Percentiles rank a stretch among this genome's conserved stretches.
Conservation (phyloP, 2,797 vertebrate species). For the Cottoperca gobio region DNA sequence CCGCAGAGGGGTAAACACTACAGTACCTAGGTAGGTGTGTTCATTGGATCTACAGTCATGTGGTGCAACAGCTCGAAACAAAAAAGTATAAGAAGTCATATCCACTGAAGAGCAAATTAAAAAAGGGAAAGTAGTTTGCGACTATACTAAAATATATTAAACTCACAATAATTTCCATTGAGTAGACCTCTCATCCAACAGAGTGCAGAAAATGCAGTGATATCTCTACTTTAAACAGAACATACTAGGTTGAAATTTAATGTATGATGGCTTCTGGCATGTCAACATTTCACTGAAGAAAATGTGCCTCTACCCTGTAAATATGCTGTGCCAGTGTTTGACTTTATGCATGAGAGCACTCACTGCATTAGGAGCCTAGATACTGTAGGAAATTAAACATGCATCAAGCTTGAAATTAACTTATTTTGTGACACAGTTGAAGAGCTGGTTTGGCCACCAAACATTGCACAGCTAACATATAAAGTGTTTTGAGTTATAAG, state of each 20-base stretch:
- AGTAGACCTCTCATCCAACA: neutral
- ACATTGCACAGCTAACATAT: neutral
- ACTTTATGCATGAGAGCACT: neutral
- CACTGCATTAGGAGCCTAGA: neutral
- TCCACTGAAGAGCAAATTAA: neutral
- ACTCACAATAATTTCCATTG: neutral
- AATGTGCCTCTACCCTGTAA: rapidly evolving
- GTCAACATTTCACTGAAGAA: neutral
- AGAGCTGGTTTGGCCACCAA: neutral
- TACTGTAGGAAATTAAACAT: neutral
- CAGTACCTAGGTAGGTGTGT: slow-evolving; percentile 51
- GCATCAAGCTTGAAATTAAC: neutral
- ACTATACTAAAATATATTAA: neutral
- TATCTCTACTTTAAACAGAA: neutral
- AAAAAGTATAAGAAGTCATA: neutral
- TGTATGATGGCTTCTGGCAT: neutral
- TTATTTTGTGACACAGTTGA: neutral
- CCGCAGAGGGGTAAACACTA: slow-evolving; percentile 75
- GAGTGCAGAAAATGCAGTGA: neutral
- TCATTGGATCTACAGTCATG: slow-evolving; percentile 29
- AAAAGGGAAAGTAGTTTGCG: neutral
- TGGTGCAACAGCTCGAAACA: neutral
- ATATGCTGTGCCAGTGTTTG: neutral
- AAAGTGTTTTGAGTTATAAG: neutral
- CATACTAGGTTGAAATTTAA: slow-evolving; percentile 5